Conservation (phyloP, 2,888 invertebrate genomes). For the Busseola fusca region DNA sequence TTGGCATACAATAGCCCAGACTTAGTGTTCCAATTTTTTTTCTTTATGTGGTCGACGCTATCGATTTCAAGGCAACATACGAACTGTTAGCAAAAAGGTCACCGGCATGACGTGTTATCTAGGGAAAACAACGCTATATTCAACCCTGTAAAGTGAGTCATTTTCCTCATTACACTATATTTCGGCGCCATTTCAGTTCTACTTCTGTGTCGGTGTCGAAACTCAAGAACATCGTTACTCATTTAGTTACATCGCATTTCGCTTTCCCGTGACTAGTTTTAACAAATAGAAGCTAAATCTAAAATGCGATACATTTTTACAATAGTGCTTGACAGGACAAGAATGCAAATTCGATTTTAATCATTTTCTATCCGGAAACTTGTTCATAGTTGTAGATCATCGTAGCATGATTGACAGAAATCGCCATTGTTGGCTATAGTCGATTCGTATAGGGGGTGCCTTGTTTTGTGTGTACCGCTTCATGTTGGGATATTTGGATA, state of each 20-base stretch:
- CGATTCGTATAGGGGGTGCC: neutral
- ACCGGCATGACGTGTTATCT: conserved; percentile 49
- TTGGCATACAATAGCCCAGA: conserved; percentile 21
- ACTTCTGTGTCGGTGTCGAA: conserved; percentile 28
- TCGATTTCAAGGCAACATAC: conserved; percentile 57
- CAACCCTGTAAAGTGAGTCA: conserved; percentile 56
- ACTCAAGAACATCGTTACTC: neutral
- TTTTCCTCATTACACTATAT: conserved; percentile 55
- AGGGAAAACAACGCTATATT: conserved; percentile 44
- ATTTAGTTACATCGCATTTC: conserved; percentile 2
- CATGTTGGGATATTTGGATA: conserved; percentile 6
- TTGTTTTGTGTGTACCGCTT: neutral
- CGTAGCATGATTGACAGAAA: neutral
- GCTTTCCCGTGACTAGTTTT: conserved; percentile 1
- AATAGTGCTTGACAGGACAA: neutral
- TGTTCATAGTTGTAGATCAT: neutral
- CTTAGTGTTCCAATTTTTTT: conserved; percentile 27
- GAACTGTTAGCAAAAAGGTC: conserved; percentile 45
- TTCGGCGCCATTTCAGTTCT: conserved; percentile 48
- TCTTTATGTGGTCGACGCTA: conserved; percentile 34
- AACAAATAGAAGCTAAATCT: conserved; percentile 4
- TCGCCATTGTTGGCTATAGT: neutral
- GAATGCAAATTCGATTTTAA: neutral
- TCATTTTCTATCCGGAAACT: neutral
- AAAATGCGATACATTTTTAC: conserved; percentile 17